Base-by-base conservation (phyloP, 2,797 vertebrate species). In the Gallinago nigripennis region DNA sequence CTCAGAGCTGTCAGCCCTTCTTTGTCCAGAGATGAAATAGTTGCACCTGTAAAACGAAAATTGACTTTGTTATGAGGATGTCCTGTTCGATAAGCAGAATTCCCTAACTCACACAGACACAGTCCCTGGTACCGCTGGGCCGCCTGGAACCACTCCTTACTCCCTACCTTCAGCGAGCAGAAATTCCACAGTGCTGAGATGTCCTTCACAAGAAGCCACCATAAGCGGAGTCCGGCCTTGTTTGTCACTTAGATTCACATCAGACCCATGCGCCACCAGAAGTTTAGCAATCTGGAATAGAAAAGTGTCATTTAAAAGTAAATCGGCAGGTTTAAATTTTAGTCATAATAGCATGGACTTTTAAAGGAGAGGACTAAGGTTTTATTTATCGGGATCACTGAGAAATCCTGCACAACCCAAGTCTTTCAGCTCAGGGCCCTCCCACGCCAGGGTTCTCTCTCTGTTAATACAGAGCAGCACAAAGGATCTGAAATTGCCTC, bases 161-260 rank as follows among this genome's bases (percentile, higher is more conserved):
- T 78, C 98, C 33, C 73, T 97, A 99, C 99, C 99, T 99, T 99
- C 99, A 24, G 99, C 99, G 69, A 99, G 98, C 70, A 99, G 98
- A 94, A 99, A 99, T 79, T 99, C 99, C 19, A 99, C 99, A 0
- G 99, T 99, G 96, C 98, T 99, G 97, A 99, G 92, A 96, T 99
- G 99, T 39, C 99, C 99, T 97, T 99, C 99, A 35, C 99, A 99
- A 45, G 99, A 98, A 12, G 99, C 99, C 97, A 99, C 99, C 99
- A 99, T 99, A 61, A 99, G 98, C 3, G 99, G 98, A 4, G 99
- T 99, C 90, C 99, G 98, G 81, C 99, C 99, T 97, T 99, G 99
- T 96, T 98, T 99, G 98, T 99, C 99, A 15, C 98, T 99, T 72
- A 98, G 87, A 92, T 99, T 99, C 80, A 99, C 99, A 35, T 99